Evolutionary conservation across 2,797 vertebrate species (phyloP), one percentile per base, ranked within the genome.

Genomic region (Xenentodon cancila): DNA sequence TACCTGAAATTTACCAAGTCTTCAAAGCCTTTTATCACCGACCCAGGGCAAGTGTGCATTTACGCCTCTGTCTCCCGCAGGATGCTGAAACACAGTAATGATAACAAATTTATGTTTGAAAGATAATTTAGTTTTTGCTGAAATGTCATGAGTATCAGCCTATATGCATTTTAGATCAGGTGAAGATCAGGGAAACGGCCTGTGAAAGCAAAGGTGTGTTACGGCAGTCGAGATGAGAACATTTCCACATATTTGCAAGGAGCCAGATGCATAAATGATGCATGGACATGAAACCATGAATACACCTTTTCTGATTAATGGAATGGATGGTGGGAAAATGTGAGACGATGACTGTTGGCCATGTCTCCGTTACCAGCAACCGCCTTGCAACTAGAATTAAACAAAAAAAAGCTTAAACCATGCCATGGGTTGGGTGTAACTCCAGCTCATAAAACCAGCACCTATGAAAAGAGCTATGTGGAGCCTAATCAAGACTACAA

Each of bases 11-110:
- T 81, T 55, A 43, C 46, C 54, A 17, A 49, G 47, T 56, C 60
- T 59, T 61, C 73, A 66, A 72, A 75, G 70, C 68, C 54, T 65
- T 77, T 67, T 46, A 56, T 61, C 61, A 58, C 68, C 59, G 30
- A 75, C 49, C 64, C 59, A 32, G 27, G 71, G 66, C 53, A 34
- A 59, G 44, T 22, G 50, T 46, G 49, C 19, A 43, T 63, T 71
- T 52, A 18, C 32, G 64, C 48, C 27, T 59, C 55, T 19, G 44
- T 53, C 45, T 27, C 51, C 60, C 51, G 30, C 60, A 71, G 60
- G 53, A 32, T 30, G 15, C 46, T 45, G 64, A 43, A 59, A 54
- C 54, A 68, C 61, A 42, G 53, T 40, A 44, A 67, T 59, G 34
- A 66, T 18, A 16, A 52, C 1, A 22, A 27, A 58, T 58, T 3